Conservation (phyloP, 2,797 vertebrate genomes). For the Avahi laniger region DNA sequence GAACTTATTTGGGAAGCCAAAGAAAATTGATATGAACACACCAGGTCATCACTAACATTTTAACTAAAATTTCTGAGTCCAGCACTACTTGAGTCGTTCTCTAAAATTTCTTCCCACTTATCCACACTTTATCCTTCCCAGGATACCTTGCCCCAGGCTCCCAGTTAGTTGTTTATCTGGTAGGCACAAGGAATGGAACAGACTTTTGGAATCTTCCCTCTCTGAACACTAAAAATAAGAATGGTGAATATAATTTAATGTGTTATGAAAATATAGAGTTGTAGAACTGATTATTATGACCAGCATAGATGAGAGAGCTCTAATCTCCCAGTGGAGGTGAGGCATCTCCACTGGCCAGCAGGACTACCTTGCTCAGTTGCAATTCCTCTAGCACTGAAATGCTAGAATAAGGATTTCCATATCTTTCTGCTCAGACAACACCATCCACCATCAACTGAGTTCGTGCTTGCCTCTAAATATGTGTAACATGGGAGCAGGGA, state of each 20-base stretch:
- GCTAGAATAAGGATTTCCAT: not conserved
- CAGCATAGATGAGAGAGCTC: not conserved
- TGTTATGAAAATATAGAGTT: not conserved
- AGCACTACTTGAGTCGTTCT: not conserved
- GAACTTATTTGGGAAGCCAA: not conserved
- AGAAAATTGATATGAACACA: not conserved
- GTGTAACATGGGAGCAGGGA: accelerated
- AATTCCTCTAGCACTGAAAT: not conserved
- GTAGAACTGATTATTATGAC: not conserved
- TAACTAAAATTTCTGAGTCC: not conserved
- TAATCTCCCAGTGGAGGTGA: not conserved
- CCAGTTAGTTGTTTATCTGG: not conserved
- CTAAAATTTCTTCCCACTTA: not conserved
- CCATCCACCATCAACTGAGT: not conserved
- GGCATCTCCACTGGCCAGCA: accelerated
- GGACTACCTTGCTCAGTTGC: not conserved
- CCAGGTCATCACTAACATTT: not conserved
- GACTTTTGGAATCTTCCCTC: not conserved
- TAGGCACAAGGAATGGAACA: not conserved
- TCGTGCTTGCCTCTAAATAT: not conserved
- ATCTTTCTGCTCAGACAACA: not conserved
- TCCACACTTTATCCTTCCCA: not conserved
- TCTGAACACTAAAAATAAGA: not conserved
- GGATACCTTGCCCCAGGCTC: not conserved
- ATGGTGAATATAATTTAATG: not conserved